These are phyloP conservation scores for Pseudorhombus dupliciocellatus DNA, from an alignment of 2,113 vertebrate genomes.

Conservation along the genomic window DNA sequence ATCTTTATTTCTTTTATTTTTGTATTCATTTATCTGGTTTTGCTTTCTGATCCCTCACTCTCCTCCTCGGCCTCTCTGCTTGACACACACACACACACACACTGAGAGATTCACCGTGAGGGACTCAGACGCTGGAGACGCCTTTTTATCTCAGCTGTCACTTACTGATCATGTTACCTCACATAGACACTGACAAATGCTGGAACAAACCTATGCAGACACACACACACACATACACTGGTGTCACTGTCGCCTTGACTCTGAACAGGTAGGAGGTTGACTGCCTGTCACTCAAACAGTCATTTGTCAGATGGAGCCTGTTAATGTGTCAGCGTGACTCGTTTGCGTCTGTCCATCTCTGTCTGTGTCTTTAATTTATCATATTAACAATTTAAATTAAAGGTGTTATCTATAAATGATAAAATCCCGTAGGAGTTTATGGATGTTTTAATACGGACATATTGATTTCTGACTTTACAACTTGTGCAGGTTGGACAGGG, in stretches of 20 bases:
- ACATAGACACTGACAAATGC: slow-evolving; percentile 10
- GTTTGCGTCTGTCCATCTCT: slow-evolving; percentile 11
- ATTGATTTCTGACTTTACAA: too few species aligned
- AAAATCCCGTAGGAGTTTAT: too few species aligned
- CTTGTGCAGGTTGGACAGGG: too few species aligned
- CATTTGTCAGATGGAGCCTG: slow-evolving; percentile 23
- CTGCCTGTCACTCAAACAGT: slow-evolving; percentile 34
- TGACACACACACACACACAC: slow-evolving; percentile 5
- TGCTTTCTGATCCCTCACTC: slow-evolving; percentile 1
- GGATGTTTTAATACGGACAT: too few species aligned
- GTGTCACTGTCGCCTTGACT: slow-evolving; percentile 32
- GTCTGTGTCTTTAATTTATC: background rate
- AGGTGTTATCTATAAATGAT: too few species aligned
- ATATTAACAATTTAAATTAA: too few species aligned
- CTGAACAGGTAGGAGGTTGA: slow-evolving; percentile 15
- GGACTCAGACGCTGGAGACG: background rate
- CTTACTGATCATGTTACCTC: slow-evolving; percentile 29
- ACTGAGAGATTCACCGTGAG: background rate
- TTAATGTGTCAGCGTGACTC: background rate
- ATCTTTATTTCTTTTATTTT: background rate
- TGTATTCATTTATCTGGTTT: background rate
- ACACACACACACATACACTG: background rate
- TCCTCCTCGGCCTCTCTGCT: background rate
- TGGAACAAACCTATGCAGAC: background rate
- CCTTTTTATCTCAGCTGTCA: slow-evolving; percentile 38